Base-by-base conservation (phyloP, 2,113 vertebrate species). In the Sander vitreus region DNA sequence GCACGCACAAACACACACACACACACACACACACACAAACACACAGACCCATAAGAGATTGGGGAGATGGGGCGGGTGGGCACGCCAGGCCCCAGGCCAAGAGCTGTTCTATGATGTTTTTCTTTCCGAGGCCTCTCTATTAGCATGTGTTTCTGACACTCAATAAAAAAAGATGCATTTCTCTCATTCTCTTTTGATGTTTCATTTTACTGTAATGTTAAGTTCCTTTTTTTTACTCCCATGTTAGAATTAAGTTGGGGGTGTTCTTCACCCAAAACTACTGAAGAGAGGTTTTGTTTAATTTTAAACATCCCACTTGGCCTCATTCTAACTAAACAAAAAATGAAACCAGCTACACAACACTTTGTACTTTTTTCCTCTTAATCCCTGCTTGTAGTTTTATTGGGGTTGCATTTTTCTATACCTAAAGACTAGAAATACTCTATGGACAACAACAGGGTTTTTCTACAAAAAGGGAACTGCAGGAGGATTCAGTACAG, bases 71-170 rank as follows among this genome's bases (percentile, higher is more conserved):
- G 90, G 81, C 70, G 82, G 84, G 84, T 75, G 78, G 65, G 87
- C 76, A 88, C 76, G 67, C 73, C 88, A 87, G 89, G 73, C 90
- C 91, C 83, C 10, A 54, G 81, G 92, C 92, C 91, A 64, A 51
- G 83, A 88, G 86, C 77, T 92, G 87, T 86, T 93, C 88, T 83
- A 88, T 90, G 86, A 80, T 89, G 89, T 90, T 91, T 86, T 92
- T 88, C 80, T 85, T 89, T 73, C 83, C 21, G 77, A 68, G 76
- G 78, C 81, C 75, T 84, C 78, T 77, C 78, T 77, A 87, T 93
- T 86, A 85, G 85, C 73, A 63, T 78, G 81, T 84, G 84, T 88
- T 91, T 85, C 86, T 90, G 90, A 89, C 84, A 90, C 82, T 77
- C 48, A 57, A 70, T 70, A 90, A 84, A 89, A 53, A 81, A 85